Evolutionary conservation across 2,888 invertebrate species (phyloP), one percentile per base, ranked within the genome.

Genomic region (Glaucopsyche alexis): DNA sequence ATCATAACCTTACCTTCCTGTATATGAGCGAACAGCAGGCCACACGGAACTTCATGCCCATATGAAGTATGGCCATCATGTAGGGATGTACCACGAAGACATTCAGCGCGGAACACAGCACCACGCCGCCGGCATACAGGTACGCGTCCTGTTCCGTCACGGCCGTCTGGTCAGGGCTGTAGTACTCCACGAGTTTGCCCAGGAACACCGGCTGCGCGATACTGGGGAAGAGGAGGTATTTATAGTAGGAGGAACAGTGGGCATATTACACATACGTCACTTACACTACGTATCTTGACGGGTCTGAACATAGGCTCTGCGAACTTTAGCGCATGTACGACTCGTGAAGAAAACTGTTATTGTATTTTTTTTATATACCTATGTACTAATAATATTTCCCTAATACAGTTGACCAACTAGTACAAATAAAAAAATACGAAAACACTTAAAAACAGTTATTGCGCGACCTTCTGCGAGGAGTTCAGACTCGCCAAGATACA

Each of bases 1-100:
- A 29, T 7, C 66, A 67, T 70, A 16, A 71, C 45, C 84, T 81
- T 76, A 92, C 93, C 90, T 98, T 98, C 84, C 97, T 94, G 84
- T 97, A 98, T 74, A 98, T 95, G 42, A 98, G 90, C 0, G 97
- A 95, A 81, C 97, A 97, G 81, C 96, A 95, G 0, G 97, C 96
- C 0, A 98, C 94, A 14, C 98, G 91, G 83, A 97, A 94, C 86
- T 96, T 95, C 97, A 97, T 96, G 67, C 98, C 97, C 87, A 96
- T 94, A 80, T 96, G 96, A 72, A 96, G 93, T 16, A 96, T 94
- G 19, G 95, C 95, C 93, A 98, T 95, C 95, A 98, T 97, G 83
- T 97, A 97, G 0, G 97, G 97, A 89, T 99, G 99, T 77, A 96
- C 95, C n/a, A 96, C 91, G 78, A 97, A 91, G 40, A 97, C 95